These are phyloP conservation scores for Alsophila aescularia DNA, from an alignment of 2,888 invertebrate species.

Conservation along the genomic window DNA sequence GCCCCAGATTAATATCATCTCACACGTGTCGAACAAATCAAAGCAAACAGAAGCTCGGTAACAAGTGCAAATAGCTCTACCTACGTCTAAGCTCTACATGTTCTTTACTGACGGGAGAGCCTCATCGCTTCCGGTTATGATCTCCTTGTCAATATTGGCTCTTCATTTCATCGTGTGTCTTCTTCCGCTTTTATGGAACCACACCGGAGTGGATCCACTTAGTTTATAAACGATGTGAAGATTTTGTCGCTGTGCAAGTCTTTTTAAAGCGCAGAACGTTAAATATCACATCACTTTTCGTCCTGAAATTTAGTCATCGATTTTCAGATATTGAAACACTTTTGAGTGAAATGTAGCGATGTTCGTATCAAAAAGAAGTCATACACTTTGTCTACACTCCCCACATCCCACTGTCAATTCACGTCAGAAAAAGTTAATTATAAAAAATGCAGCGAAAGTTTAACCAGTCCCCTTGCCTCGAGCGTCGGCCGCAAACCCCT, in stretches of 20 bases:
- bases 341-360: no score
- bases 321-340: no score
- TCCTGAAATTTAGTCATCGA: no score
- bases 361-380: not conserved
- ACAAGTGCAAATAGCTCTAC: constrained; percentile 23
- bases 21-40: constrained; percentile 12
- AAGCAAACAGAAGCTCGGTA: constrained; percentile 21
- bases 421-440: constrained; percentile 8
- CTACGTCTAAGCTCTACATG: constrained; percentile 1
- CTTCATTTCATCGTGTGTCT: constrained; percentile 17
- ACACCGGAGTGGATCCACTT: no score
- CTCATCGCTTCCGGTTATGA: constrained; percentile 34
- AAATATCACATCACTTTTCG: not conserved
- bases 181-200: not conserved
- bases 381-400: not conserved
- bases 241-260: not conserved
- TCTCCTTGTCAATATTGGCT: constrained; percentile 24
- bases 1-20: no score
- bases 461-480: not conserved
- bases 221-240: not conserved
- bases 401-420: constrained; percentile 1
- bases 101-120: constrained; percentile 42
- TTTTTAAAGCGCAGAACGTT: not conserved
- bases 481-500: constrained; percentile 9
- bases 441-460: constrained; percentile 22